Evolutionary conservation across 1,140 invertebrate species (phyloP).

Genomic region (fruit fly (Drosophila melanogaster)): DNA sequence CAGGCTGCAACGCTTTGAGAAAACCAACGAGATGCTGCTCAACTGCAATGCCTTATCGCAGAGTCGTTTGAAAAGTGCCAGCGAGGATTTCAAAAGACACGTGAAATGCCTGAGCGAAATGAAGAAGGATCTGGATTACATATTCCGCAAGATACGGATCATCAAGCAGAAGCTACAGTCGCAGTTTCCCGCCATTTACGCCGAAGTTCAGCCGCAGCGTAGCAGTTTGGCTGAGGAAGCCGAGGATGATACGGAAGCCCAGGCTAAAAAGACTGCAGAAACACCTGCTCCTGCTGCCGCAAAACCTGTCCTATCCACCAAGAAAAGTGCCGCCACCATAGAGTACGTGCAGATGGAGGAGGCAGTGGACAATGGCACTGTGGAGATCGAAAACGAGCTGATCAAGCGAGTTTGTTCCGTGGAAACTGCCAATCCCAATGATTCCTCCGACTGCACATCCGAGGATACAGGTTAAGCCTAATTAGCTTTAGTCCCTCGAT

Average conservation of each 20-base stretch:
- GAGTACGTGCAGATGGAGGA: slow-evolving; percentile 84
- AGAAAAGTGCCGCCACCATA: slow-evolving; percentile 68
- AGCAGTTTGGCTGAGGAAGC: slow-evolving; percentile 88
- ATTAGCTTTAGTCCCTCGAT: slow-evolving; percentile 5
- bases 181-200: slow-evolving; percentile 94
- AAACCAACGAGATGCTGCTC: slow-evolving; percentile 98
- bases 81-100: slow-evolving; percentile 95
- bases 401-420: slow-evolving; percentile 81
- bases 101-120: slow-evolving; percentile 91
- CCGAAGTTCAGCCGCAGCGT: slow-evolving; percentile 86
- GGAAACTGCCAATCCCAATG: slow-evolving; percentile 81
- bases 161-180: slow-evolving; percentile 93
- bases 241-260: slow-evolving; percentile 85
- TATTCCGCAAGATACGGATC: slow-evolving; percentile 89
- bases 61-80: slow-evolving; percentile 91
- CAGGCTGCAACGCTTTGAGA: slow-evolving; percentile 97
- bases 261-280: slow-evolving; percentile 1
- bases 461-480: slow-evolving; percentile 73
- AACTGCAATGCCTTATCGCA: slow-evolving; percentile 96
- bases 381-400: slow-evolving; percentile 79
- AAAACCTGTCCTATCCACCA: background rate
- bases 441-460: slow-evolving; percentile 83
- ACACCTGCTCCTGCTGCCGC: background rate
- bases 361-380: slow-evolving; percentile 75
- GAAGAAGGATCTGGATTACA: slow-evolving; percentile 89